Base-by-base conservation (phyloP, 2,888 invertebrate species). In the Dryobota labecula region DNA sequence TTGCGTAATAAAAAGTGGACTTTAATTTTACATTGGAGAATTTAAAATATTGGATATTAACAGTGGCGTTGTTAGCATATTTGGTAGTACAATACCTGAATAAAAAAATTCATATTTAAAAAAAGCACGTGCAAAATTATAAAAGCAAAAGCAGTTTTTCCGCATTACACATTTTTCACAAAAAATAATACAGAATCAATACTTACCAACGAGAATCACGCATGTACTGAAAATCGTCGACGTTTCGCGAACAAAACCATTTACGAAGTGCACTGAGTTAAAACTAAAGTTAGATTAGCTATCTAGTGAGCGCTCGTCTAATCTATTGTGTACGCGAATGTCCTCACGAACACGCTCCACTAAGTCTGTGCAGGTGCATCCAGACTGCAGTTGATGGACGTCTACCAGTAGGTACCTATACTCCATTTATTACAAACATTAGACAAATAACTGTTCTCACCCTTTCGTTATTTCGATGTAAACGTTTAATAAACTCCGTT, bases 211-310 rank as follows among this genome's bases (percentile, higher is more conserved):
- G 20, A 36, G 9, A 72, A 54, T 74, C 20, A 70, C 43, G 49
- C 76, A 65, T 27, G 47, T 76, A 13, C 61, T 45, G 27, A 64
- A 68, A 76, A 45, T 49, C 11, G 13, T 33, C 41, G 33, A 49
- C 70, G 33, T 45, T 66, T 58, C 43, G 20, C 61, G 49, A 81
- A 80, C 82, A 70, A 87, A 84, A 75, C 82, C 76, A 75, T 80
- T 87, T 79, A 78, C 80, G 18, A 75, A 80, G 72, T 82, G 83
- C 82, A 82, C 74, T 58, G 85, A 85, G 83, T 84, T 86, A 82
- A 73, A 81, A 78, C 78, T 79, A 84, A 86, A 88, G 84, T 88
- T 86, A 87, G 82, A 88, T 87, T 88, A 88, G 82, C 79, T 72
- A 78, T 77, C 75, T 71, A 56, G 64, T 62, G 66, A 70, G 70